Conservation (phyloP, 2,113 vertebrate genomes). For the Tachycineta bicolor region DNA sequence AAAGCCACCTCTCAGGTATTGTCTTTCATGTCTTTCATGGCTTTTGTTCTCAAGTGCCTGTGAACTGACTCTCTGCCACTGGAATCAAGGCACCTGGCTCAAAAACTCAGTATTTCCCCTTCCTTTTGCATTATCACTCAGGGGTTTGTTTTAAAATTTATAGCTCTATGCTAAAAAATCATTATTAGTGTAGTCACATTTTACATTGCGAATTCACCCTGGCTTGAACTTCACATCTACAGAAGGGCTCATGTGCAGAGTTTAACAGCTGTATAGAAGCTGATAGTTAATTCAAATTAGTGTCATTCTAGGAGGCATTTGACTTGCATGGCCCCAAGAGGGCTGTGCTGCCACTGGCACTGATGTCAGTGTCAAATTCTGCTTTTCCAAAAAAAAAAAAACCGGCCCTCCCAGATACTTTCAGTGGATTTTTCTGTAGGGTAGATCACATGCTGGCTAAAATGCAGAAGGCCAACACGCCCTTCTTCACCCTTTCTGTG, state of each 20-base stretch:
- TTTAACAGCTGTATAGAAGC: not conserved
- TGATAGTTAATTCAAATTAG: not conserved
- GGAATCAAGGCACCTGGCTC: not conserved
- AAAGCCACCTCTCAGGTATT: not conserved
- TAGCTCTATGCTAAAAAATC: not conserved
- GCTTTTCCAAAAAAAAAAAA: not conserved
- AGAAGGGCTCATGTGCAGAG: not conserved
- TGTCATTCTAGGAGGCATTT: not conserved
- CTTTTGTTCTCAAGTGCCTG: not conserved
- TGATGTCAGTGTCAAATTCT: not conserved
- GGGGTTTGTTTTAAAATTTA: not conserved
- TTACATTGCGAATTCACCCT: not conserved
- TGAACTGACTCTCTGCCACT: not conserved
- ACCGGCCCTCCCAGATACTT: not conserved
- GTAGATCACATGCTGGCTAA: not conserved
- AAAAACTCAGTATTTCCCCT: rapidly evolving
- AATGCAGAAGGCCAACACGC: not conserved
- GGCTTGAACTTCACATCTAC: not conserved
- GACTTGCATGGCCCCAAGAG: not conserved
- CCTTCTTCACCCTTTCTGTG: not conserved
- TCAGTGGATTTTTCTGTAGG: not conserved
- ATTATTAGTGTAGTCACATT: not conserved
- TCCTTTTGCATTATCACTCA: not conserved
- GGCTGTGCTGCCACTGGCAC: not conserved
- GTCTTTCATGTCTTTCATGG: not conserved